Evolutionary conservation across 2,797 vertebrate genomes (phyloP).

Genomic region (Anguilla anguilla): DNA sequence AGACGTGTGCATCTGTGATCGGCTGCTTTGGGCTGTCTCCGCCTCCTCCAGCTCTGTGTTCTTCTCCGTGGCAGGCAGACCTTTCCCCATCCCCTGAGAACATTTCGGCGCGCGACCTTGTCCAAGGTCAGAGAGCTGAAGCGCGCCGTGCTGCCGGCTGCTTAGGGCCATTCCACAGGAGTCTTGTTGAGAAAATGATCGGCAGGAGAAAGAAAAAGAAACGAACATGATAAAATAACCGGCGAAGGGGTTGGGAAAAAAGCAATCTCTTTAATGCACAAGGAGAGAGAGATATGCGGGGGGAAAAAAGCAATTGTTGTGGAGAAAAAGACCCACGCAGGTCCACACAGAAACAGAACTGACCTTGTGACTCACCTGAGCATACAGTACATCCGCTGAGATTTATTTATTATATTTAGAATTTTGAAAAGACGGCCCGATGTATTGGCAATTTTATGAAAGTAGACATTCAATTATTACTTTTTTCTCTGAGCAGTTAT

Average conservation of each 20-base stretch:
- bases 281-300: not conserved
- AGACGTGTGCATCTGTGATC: not conserved
- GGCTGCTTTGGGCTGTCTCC: not conserved
- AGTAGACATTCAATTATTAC: not conserved
- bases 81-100: not conserved
- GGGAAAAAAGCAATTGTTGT: not conserved
- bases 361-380: conserved; percentile 5
- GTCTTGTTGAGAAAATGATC: not conserved
- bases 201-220: not conserved
- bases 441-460: not conserved
- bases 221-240: not conserved
- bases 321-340: not conserved
- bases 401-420: not conserved
- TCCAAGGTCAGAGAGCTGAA: not conserved
- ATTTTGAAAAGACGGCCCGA: not conserved
- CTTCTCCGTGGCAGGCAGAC: not conserved
- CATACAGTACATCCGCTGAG: not conserved
- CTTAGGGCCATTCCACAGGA: not conserved
- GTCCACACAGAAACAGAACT: not conserved
- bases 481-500: not conserved
- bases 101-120: not conserved
- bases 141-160: not conserved
- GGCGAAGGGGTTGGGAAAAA: not conserved
- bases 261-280: not conserved
- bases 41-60: not conserved